These are phyloP conservation scores for Pogonocherus hispidulus DNA, from an alignment of 2,888 invertebrate genomes.

Conservation along the genomic window DNA sequence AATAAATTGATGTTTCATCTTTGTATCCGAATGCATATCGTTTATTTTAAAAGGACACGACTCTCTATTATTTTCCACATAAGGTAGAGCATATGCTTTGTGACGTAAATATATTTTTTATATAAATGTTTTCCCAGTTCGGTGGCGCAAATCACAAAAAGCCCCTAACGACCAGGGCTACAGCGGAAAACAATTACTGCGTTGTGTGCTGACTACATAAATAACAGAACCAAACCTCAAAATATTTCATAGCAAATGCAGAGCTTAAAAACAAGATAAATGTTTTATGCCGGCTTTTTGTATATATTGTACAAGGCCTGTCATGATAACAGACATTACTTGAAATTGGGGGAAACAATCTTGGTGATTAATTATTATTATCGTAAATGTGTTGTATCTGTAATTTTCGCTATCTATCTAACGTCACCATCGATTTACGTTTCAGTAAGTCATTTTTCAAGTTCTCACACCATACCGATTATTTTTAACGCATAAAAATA, in stretches of 20 bases:
- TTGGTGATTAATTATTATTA: conserved; percentile 13
- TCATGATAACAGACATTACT: conserved; percentile 11
- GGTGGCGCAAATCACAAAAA: conserved; percentile 10
- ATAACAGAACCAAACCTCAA: conserved; percentile 32
- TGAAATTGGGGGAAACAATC: conserved; percentile 12
- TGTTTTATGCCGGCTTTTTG: conserved; percentile 24
- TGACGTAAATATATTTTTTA: conserved; percentile 17
- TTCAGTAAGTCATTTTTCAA: not conserved
- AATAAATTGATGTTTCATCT: conserved; percentile 7
- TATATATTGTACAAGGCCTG: conserved; percentile 13
- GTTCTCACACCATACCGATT: not conserved
- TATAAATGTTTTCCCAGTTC: conserved; percentile 19
- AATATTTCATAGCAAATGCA: conserved; percentile 34
- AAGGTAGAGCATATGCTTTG: conserved; percentile 11
- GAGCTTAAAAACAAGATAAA: conserved; percentile 33
- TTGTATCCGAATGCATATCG: conserved; percentile 4
- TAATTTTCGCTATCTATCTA: not conserved
- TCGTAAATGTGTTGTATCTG: conserved; percentile 3
- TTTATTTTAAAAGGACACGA: conserved; percentile 14
- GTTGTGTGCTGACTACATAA: conserved; percentile 37
- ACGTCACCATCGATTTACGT: not conserved
- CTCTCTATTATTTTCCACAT: conserved; percentile 14
- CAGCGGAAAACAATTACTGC: conserved; percentile 36
- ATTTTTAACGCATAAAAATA: too few species aligned
- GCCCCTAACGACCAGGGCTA: conserved; percentile 27